phyloP scores from a whole-genome alignment of 2,797 vertebrate genomes.

The Pterois miles region DNA sequence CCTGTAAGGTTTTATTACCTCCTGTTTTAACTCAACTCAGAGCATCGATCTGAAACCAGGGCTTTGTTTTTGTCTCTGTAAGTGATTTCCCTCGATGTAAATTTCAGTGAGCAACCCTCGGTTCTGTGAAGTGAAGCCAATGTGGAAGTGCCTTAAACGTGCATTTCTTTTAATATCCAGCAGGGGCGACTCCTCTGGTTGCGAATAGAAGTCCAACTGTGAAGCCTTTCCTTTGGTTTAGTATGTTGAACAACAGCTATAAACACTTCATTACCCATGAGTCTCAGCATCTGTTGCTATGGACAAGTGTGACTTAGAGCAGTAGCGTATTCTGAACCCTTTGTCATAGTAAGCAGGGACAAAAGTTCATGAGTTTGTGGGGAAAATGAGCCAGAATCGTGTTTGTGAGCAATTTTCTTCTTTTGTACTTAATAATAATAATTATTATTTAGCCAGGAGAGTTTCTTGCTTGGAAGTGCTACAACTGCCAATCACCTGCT shows the following conservation, averaged over 20 bases:
- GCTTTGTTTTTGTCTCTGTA: too few species aligned
- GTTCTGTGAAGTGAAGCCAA: too few species aligned
- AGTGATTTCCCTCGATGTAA: too few species aligned
- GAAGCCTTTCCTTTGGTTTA: background rate
- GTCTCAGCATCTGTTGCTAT: slow-evolving; percentile 16
- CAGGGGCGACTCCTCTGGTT: too few species aligned
- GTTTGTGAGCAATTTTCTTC: slow-evolving; percentile 11
- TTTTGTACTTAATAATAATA: background rate
- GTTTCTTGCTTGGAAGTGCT: background rate
- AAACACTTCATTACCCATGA: slow-evolving; percentile 35
- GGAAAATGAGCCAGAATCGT: slow-evolving; percentile 6
- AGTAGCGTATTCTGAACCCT: background rate
- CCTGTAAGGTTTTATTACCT: background rate
- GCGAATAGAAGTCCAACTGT: too few species aligned
- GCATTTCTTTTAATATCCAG: too few species aligned
- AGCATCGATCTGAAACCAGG: too few species aligned
- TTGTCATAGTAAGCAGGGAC: slow-evolving; percentile 13
- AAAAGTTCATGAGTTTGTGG: slow-evolving; percentile 21
- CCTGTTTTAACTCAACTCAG: background rate
- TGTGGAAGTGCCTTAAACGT: too few species aligned
- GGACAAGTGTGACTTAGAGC: slow-evolving; percentile 19
- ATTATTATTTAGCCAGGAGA: background rate
- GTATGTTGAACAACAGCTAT: background rate
- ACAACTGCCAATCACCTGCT: slow-evolving; percentile 2
- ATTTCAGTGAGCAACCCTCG: too few species aligned